These are phyloP conservation scores for Austrofundulus limnaeus DNA, from an alignment of 2,113 vertebrate genomes.

Conservation along the genomic window DNA sequence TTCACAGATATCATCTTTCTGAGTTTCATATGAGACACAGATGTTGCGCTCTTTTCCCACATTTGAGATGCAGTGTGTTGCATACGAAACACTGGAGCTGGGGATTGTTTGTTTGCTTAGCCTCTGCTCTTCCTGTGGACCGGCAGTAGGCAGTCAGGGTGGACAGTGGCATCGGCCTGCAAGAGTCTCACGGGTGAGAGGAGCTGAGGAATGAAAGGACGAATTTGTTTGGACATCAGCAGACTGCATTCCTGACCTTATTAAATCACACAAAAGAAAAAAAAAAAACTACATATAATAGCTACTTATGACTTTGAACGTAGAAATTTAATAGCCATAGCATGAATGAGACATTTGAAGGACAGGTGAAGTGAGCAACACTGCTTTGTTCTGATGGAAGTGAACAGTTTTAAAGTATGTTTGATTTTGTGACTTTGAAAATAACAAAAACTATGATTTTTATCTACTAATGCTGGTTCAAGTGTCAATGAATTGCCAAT, in stretches of 20 bases:
- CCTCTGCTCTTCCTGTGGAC: conserved; percentile 58
- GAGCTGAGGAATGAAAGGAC: conserved; percentile 6
- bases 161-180: conserved; percentile 24
- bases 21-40: conserved; percentile 59
- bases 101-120: conserved; percentile 56
- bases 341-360: not conserved
- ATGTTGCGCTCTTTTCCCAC: conserved; percentile 66
- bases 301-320: not conserved
- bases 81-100: conserved; percentile 4
- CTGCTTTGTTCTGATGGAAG: not conserved
- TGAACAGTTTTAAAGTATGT: not conserved
- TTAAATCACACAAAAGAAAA: conserved; percentile 7
- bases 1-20: conserved; percentile 64
- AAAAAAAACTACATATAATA: not conserved
- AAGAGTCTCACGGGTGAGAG: conserved; percentile 27
- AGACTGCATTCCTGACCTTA: conserved; percentile 10
- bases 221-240: conserved; percentile 16
- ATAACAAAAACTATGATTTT: not conserved
- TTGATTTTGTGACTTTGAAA: not conserved
- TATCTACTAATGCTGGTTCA: not conserved
- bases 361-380: not conserved
- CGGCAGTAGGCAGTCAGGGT: conserved; percentile 16
- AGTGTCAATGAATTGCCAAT: not conserved
- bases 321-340: not conserved
- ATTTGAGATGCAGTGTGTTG: conserved; percentile 44